Conservation (phyloP, 2,113 vertebrate genomes). For the Stercorarius parasiticus region DNA sequence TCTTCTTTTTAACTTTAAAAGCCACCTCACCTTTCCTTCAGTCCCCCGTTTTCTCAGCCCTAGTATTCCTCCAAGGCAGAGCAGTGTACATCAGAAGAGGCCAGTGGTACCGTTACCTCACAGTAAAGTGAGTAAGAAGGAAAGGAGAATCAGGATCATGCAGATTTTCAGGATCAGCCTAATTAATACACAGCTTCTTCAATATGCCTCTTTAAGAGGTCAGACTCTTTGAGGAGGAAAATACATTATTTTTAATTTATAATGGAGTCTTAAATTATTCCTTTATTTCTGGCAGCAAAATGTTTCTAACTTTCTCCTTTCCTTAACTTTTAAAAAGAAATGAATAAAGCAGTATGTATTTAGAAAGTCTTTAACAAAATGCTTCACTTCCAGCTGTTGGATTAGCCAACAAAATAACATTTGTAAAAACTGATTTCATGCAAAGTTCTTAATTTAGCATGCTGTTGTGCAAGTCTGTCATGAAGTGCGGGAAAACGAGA, state of each 20-base stretch:
- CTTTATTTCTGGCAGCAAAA: background rate
- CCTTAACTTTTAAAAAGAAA: background rate
- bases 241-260: background rate
- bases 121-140: background rate
- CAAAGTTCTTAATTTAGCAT: background rate
- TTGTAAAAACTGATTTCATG: background rate
- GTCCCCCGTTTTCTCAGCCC: background rate
- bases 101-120: background rate
- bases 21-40: background rate
- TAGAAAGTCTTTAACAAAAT: background rate
- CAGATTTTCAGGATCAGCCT: background rate
- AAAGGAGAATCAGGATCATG: background rate
- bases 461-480: background rate
- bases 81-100: background rate
- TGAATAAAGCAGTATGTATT: background rate
- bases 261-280: background rate
- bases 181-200: background rate
- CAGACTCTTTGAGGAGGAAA: background rate
- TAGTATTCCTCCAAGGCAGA: background rate
- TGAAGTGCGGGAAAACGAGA: background rate
- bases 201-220: background rate
- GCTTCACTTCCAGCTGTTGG: background rate
- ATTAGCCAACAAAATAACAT: background rate
- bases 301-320: background rate
- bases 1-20: background rate